These are phyloP conservation scores for Myripristis murdjan DNA, from an alignment of 2,797 vertebrate genomes.

Conservation along the genomic window DNA sequence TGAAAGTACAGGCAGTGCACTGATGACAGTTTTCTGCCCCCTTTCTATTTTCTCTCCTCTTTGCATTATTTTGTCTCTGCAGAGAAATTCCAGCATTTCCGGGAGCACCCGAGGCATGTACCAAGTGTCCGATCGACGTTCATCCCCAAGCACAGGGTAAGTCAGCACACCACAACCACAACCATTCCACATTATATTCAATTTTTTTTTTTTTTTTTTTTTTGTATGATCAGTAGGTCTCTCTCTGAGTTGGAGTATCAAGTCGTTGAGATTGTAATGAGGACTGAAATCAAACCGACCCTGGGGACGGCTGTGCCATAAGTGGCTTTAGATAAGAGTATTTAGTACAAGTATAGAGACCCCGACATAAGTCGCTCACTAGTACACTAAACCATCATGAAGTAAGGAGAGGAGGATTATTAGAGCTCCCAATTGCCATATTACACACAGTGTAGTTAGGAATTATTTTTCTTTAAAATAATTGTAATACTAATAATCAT, in stretches of 20 bases:
- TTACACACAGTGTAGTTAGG: background rate
- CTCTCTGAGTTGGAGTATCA: background rate
- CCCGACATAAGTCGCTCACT: background rate
- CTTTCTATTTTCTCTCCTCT: background rate
- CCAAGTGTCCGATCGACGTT: conserved; percentile 87
- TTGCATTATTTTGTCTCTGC: conserved; percentile 41
- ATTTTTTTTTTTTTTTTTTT: too few species aligned
- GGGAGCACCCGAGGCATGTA: conserved; percentile 87
- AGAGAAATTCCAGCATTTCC: conserved; percentile 88
- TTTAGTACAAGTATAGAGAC: background rate
- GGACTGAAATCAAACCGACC: conserved; percentile 8
- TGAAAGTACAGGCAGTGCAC: background rate
- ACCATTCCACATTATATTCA: too few species aligned
- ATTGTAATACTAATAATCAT: background rate
- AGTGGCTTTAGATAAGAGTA: conserved; percentile 18
- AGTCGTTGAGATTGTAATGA: too few species aligned
- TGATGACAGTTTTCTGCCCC: background rate
- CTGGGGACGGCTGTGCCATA: background rate
- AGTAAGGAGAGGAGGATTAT: conserved; percentile 2
- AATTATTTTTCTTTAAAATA: background rate
- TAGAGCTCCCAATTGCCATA: background rate
- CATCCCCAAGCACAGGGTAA: conserved; percentile 88
- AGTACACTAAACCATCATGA: background rate
- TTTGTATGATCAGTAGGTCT: too few species aligned
- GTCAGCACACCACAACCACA: conserved; percentile 33